These are phyloP conservation scores for Sitta carolinensis DNA, from an alignment of 2,797 vertebrate species.

Conservation along the genomic window DNA sequence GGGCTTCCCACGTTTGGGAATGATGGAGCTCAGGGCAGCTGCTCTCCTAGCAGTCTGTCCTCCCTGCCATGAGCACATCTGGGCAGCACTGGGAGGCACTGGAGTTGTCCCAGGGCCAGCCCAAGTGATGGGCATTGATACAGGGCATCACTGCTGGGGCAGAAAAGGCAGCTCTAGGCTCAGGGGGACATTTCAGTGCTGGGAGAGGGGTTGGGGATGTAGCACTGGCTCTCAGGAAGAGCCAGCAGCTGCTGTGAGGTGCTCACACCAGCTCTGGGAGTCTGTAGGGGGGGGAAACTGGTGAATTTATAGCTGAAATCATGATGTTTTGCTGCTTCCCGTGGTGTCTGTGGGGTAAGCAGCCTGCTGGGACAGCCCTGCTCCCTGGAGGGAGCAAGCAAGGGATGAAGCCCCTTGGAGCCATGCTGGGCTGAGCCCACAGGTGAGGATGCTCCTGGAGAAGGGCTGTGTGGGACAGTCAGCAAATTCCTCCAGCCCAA, in stretches of 20 bases:
- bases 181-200: rapidly evolving
- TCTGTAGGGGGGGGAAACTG: background rate
- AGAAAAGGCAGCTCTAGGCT: background rate
- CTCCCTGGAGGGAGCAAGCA: background rate
- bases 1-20: background rate
- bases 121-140: background rate
- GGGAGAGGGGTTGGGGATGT: rapidly evolving
- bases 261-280: background rate
- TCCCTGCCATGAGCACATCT: background rate
- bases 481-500: background rate
- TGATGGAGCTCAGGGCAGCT: background rate
- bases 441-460: background rate
- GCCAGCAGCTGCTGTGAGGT: background rate
- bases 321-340: background rate
- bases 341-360: background rate
- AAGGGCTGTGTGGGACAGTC: background rate
- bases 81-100: background rate
- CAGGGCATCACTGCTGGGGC: background rate
- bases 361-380: background rate
- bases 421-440: background rate
- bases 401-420: background rate
- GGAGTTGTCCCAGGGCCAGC: background rate
- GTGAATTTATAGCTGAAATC: background rate
- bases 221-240: background rate
- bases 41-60: background rate